phyloP scores from a whole-genome alignment of 2,888 invertebrate species.

The Lochmaea crataegi region DNA sequence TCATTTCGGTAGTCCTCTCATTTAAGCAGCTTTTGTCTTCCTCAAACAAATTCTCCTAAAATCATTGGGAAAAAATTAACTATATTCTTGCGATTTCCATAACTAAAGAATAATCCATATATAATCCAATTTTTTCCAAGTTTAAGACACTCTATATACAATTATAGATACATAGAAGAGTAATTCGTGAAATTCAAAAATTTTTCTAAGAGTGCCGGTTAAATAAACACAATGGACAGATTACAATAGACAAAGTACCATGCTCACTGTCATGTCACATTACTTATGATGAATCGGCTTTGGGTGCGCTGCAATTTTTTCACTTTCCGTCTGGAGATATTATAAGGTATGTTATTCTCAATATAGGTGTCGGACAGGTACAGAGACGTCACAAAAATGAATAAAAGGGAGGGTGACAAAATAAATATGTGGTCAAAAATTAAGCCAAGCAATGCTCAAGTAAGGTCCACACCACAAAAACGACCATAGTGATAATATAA shows the following conservation, averaged over 20 bases:
- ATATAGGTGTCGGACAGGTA: slow-evolving; percentile 39
- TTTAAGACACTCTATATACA: background rate
- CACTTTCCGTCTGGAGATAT: slow-evolving; percentile 50
- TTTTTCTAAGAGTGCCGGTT: slow-evolving; percentile 59
- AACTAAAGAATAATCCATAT: too few relatives aligned
- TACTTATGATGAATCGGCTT: slow-evolving; percentile 65
- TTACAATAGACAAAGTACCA: slow-evolving; percentile 66
- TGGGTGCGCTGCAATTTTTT: slow-evolving; percentile 51
- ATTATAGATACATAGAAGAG: slow-evolving; percentile 32
- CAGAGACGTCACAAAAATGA: slow-evolving; percentile 33
- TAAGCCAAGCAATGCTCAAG: too few relatives aligned
- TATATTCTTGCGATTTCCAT: too few relatives aligned
- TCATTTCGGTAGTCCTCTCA: too few relatives aligned
- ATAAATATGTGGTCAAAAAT: too few relatives aligned
- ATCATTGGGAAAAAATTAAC: too few relatives aligned
- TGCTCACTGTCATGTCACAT: slow-evolving; percentile 66
- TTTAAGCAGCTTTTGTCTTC: too few relatives aligned
- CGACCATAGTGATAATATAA: too few relatives aligned
- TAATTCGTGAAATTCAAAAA: slow-evolving; percentile 61
- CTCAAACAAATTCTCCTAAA: too few relatives aligned
- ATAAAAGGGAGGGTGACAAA: background rate
- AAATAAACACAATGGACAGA: slow-evolving; percentile 63
- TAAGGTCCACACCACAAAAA: too few relatives aligned
- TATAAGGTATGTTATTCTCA: slow-evolving; percentile 52
- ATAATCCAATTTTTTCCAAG: too few relatives aligned